These are phyloP conservation scores for Liodrosophila aerea DNA, from an alignment of 2,888 invertebrate genomes.

Conservation along the genomic window DNA sequence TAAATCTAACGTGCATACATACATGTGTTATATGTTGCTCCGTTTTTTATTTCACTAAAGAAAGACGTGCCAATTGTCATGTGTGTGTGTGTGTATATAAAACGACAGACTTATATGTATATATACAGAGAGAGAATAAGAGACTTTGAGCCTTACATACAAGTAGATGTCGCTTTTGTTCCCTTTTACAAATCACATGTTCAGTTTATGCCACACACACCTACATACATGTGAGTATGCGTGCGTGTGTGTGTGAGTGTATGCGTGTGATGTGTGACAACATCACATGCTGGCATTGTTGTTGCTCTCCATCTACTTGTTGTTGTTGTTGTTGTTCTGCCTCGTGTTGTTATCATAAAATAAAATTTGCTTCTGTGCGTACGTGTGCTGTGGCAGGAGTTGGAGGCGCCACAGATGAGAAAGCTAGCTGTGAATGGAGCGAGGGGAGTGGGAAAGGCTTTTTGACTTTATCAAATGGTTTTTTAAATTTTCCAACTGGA, in stretches of 20 bases:
- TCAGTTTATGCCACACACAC: constrained; percentile 49
- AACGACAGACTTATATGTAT: no score
- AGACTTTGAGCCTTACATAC: constrained; percentile 13
- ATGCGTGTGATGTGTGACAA: constrained; percentile 45
- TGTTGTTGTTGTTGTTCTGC: constrained; percentile 23
- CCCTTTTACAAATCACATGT: constrained; percentile 64
- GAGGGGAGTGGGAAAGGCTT: constrained; percentile 5
- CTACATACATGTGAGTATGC: constrained; percentile 5
- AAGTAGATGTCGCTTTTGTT: constrained; percentile 50
- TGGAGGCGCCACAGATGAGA: background rate
- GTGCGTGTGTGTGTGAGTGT: constrained; percentile 14
- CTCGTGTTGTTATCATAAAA: constrained; percentile 60
- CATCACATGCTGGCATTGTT: constrained; percentile 45
- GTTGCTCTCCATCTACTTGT: background rate
- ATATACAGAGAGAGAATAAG: no score
- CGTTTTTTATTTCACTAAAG: constrained; percentile 14
- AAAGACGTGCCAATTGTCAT: constrained; percentile 60
- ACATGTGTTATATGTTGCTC: background rate
- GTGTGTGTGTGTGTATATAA: constrained; percentile 4
- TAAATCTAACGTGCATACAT: constrained; percentile 29
- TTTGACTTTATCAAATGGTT: constrained; percentile 41
- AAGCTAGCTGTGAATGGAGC: background rate
- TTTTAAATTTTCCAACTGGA: constrained; percentile 44
- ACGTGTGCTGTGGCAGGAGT: constrained; percentile 33
- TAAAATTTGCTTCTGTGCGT: constrained; percentile 61